Conservation (phyloP, 2,113 vertebrate genomes). For the Tachysurus vachellii region DNA sequence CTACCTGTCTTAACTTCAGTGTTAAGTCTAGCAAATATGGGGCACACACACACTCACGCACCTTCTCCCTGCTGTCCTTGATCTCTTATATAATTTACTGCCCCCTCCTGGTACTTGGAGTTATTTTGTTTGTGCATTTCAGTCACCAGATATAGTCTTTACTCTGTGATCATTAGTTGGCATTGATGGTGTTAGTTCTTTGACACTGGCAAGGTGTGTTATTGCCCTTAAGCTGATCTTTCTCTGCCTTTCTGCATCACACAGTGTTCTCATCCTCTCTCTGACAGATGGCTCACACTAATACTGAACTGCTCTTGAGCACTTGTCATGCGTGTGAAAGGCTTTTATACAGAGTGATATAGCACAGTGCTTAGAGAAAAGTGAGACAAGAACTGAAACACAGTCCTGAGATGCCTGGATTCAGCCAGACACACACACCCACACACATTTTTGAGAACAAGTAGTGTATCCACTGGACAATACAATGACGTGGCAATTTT, state of each 20-base stretch:
- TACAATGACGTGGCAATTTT: not conserved
- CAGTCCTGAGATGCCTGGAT: not conserved
- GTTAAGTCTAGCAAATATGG: not conserved
- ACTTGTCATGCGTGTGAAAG: slow-evolving; percentile 60
- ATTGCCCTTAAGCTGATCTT: not conserved
- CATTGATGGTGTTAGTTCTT: not conserved
- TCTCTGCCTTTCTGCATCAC: slow-evolving; percentile 24
- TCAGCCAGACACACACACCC: slow-evolving; percentile 1
- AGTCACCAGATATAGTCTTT: not conserved
- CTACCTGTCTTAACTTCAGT: not conserved
- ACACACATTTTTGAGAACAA: not conserved
- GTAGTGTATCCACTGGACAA: not conserved
- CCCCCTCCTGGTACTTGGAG: not conserved
- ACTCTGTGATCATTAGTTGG: too few species aligned
- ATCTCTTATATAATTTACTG: not conserved
- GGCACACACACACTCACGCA: not conserved
- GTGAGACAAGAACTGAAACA: slow-evolving; percentile 40
- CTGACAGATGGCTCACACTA: slow-evolving; percentile 69
- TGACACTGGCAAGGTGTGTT: not conserved
- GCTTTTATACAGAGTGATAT: slow-evolving; percentile 72
- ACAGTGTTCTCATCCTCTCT: slow-evolving; percentile 30
- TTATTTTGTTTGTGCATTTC: not conserved
- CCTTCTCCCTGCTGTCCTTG: not conserved
- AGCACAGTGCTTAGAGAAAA: slow-evolving; percentile 63
- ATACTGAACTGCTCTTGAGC: slow-evolving; percentile 55